Conservation (phyloP, 2,797 vertebrate genomes). For the Chelidonichthys spinosus region DNA sequence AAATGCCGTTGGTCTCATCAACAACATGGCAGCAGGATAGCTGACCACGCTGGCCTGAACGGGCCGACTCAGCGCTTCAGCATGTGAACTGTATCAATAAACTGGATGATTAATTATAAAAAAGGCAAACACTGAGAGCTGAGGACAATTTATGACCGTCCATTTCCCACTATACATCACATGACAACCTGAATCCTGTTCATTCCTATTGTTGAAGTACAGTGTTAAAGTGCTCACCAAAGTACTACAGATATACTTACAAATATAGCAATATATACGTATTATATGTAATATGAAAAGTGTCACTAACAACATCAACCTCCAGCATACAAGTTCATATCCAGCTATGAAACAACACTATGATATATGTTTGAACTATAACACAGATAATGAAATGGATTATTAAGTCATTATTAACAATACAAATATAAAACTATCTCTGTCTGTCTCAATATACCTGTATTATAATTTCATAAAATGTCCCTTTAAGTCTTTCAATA, state of each 20-base stretch:
- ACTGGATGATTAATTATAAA: conserved; percentile 54
- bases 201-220: not conserved
- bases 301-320: not conserved
- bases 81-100: conserved; percentile 65
- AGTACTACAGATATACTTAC: not conserved
- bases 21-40: conserved; percentile 42
- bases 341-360: not conserved
- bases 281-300: not conserved
- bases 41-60: conserved; percentile 41
- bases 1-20: conserved; percentile 31
- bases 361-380: not conserved
- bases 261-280: not conserved
- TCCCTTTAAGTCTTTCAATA: too few species aligned
- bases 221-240: not conserved
- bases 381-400: not conserved
- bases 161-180: not conserved
- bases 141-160: conserved; percentile 34
- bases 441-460: too few species aligned
- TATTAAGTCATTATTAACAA: not conserved
- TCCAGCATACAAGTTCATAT: not conserved
- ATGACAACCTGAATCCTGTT: conserved; percentile 17
- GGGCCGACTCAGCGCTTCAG: conserved; percentile 47
- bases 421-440: not conserved
- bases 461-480: too few species aligned
- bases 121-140: conserved; percentile 35